A percentile compares a stretch with the other conserved stretches of the same genome.
phyloP scores from a whole-genome alignment of 2,888 invertebrate species.

The Troglohyphantes excavatus region DNA sequence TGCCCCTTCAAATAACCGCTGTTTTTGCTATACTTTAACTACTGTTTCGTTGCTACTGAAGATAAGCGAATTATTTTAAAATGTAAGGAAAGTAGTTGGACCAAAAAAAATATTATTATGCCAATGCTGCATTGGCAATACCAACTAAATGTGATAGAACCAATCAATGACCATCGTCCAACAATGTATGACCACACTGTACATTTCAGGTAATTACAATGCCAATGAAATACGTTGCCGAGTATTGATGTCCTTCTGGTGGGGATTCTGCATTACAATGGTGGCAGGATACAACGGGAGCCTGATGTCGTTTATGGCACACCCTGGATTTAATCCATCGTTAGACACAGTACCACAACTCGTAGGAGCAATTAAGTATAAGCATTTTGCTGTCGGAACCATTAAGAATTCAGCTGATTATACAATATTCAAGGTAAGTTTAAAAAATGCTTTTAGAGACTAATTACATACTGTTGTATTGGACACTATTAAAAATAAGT shows the following conservation, averaged over 20 bases:
- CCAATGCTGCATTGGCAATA: too few relatives aligned
- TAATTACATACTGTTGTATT: too few relatives aligned
- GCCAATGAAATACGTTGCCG: constrained; percentile 35
- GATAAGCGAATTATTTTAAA: too few relatives aligned
- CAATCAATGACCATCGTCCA: too few relatives aligned
- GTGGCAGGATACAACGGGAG: constrained; percentile 71
- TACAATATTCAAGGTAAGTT: constrained; percentile 66
- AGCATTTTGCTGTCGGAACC: constrained; percentile 56
- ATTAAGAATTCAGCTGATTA: constrained; percentile 74
- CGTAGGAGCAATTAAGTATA: constrained; percentile 45
- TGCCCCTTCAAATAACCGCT: too few relatives aligned
- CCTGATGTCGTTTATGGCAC: constrained; percentile 75
- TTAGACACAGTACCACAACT: constrained; percentile 67
- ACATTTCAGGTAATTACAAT: constrained; percentile 49
- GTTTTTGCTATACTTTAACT: too few relatives aligned
- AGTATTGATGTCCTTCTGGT: constrained; percentile 71
- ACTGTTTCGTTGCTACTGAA: too few relatives aligned
- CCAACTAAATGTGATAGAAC: too few relatives aligned
- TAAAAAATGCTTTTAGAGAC: not conserved
- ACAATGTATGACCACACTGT: too few relatives aligned
- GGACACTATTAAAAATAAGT: too few relatives aligned
- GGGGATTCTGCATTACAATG: constrained; percentile 62
- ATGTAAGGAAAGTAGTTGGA: too few relatives aligned
- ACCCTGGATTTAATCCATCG: constrained; percentile 65
- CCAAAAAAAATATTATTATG: too few relatives aligned